Evolutionary conservation across 2,797 vertebrate species (phyloP).

Genomic region (Neosilurus mollespiculum): DNA sequence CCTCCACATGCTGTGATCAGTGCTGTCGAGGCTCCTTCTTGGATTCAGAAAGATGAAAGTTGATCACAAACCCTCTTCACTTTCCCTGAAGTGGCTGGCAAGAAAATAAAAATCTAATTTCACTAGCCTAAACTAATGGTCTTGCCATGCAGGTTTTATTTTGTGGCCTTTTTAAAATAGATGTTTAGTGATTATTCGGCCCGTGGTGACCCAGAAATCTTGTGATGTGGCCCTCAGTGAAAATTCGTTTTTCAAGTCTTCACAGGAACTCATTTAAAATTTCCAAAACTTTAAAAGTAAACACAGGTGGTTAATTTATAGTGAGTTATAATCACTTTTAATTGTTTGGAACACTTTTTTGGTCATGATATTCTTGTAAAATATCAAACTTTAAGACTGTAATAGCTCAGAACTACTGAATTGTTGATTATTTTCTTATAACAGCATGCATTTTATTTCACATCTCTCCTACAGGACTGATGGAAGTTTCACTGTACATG

Average conservation of each 20-base stretch:
- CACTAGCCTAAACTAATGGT: no score
- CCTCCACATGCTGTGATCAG: no score
- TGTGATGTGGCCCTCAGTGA: no score
- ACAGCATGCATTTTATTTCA: background rate
- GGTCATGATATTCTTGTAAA: background rate
- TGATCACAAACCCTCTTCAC: no score
- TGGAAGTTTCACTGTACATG: conserved; percentile 96
- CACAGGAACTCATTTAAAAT: background rate
- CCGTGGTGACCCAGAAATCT: no score
- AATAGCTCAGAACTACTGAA: background rate
- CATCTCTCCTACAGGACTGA: conserved; percentile 79
- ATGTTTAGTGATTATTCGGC: no score
- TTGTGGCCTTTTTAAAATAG: no score
- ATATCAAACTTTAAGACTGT: background rate
- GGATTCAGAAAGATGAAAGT: no score
- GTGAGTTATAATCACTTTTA: background rate
- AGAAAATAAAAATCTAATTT: no score
- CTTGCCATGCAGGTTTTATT: no score
- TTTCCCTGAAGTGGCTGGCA: no score
- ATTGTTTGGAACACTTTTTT: background rate
- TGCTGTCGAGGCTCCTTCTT: no score
- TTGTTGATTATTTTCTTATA: background rate
- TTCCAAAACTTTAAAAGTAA: background rate
- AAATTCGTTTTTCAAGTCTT: background rate
- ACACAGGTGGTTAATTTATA: background rate